These are phyloP conservation scores for Leptodactylus fuscus DNA, from an alignment of 2,113 vertebrate genomes.

Conservation along the genomic window DNA sequence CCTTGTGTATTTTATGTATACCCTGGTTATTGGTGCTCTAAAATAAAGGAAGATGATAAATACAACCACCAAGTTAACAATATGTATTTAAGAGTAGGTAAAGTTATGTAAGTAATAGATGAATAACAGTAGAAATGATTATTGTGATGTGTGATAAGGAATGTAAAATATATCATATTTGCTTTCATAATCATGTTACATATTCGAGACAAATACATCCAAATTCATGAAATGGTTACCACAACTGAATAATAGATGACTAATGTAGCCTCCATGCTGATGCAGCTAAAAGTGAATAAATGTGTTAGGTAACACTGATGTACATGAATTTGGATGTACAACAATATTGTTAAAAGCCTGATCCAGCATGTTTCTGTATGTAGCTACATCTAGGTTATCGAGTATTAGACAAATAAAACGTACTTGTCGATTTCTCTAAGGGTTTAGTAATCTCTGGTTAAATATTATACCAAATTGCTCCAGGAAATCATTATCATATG, in stretches of 20 bases:
- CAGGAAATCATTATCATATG: no score
- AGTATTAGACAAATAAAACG: slow-evolving; percentile 6
- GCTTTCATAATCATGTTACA: background rate
- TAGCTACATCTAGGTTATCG: background rate
- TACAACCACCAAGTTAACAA: no score
- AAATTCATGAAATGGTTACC: slow-evolving; percentile 13
- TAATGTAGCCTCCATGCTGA: slow-evolving; percentile 20
- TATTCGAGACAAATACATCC: slow-evolving; percentile 13
- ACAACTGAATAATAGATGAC: slow-evolving; percentile 39
- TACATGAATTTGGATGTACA: slow-evolving; percentile 25
- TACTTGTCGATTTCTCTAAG: background rate
- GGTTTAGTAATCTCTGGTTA: background rate
- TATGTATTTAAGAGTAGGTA: no score
- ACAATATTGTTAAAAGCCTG: slow-evolving; percentile 13
- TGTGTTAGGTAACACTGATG: slow-evolving; percentile 29
- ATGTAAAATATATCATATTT: no score
- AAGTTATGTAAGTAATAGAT: background rate
- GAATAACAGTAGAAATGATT: background rate
- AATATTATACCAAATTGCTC: no score
- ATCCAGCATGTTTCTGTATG: slow-evolving; percentile 20
- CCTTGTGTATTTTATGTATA: no score
- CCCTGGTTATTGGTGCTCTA: no score
- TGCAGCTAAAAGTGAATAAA: slow-evolving; percentile 23
- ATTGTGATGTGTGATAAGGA: background rate
- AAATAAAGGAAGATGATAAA: no score